Evolutionary conservation across 2,113 vertebrate species (phyloP).

Genomic region (Glaucomys volans): DNA sequence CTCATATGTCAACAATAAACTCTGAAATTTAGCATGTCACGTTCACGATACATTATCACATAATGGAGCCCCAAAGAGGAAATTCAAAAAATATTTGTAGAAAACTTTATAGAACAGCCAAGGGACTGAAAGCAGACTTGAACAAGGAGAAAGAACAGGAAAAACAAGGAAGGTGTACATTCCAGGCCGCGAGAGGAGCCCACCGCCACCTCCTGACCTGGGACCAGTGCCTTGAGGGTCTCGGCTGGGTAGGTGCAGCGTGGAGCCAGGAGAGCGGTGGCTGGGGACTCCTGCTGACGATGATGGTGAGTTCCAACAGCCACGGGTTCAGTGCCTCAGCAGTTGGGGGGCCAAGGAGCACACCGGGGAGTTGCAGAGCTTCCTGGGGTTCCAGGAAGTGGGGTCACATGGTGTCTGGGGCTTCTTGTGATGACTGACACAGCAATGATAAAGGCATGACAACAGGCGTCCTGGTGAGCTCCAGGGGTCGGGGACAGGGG

Average conservation of each 20-base stretch:
- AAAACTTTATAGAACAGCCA: background rate
- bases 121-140: background rate
- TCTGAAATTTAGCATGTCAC: background rate
- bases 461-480: background rate
- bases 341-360: background rate
- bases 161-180: background rate
- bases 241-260: too few relatives aligned
- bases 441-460: background rate
- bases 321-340: too few relatives aligned
- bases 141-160: background rate
- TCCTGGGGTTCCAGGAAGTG: background rate
- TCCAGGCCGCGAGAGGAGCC: too few relatives aligned
- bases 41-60: background rate
- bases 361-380: background rate
- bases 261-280: too few relatives aligned
- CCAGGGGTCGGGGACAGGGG: background rate
- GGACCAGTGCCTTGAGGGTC: too few relatives aligned
- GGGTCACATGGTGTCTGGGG: background rate
- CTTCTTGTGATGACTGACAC: too few relatives aligned
- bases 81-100: background rate
- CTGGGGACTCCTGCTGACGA: too few relatives aligned
- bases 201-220: background rate
- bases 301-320: background rate
- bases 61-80: background rate
- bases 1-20: background rate